These are phyloP conservation scores for Saxicola maurus DNA, from an alignment of 2,797 vertebrate species.

Conservation along the genomic window DNA sequence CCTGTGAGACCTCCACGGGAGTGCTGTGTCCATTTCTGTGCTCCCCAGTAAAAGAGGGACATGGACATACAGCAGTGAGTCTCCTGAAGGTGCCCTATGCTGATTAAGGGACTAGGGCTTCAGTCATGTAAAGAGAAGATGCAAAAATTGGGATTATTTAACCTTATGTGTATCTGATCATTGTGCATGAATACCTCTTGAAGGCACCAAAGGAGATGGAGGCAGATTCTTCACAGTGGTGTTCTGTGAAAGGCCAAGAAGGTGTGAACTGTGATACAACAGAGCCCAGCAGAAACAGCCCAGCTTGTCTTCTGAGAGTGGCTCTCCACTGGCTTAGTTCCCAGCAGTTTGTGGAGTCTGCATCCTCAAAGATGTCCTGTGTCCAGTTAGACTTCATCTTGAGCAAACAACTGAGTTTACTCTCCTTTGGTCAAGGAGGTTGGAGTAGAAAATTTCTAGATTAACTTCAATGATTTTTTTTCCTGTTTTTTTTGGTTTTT, in stretches of 20 bases:
- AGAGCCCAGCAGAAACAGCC: background rate
- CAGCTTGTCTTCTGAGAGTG: background rate
- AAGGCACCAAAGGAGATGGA: background rate
- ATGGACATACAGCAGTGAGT: background rate
- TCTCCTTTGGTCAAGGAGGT: background rate
- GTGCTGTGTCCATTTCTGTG: background rate
- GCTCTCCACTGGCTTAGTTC: background rate
- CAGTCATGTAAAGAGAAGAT: background rate
- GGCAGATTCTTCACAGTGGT: background rate
- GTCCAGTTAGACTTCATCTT: background rate
- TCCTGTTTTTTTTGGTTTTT: no score
- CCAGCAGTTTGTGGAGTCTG: background rate
- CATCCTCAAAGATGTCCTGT: background rate
- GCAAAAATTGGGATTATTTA: background rate
- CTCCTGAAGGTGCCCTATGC: background rate
- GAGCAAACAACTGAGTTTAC: background rate
- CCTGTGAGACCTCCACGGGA: background rate
- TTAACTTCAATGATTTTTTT: background rate
- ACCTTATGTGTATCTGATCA: background rate
- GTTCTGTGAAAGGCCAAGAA: background rate
- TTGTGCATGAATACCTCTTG: background rate
- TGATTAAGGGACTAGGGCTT: background rate
- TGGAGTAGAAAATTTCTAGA: background rate
- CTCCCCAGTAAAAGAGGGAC: background rate
- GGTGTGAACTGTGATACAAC: background rate